Base-by-base conservation (phyloP, 2,113 vertebrate genomes). In the Trochalopteron elliotii region DNA sequence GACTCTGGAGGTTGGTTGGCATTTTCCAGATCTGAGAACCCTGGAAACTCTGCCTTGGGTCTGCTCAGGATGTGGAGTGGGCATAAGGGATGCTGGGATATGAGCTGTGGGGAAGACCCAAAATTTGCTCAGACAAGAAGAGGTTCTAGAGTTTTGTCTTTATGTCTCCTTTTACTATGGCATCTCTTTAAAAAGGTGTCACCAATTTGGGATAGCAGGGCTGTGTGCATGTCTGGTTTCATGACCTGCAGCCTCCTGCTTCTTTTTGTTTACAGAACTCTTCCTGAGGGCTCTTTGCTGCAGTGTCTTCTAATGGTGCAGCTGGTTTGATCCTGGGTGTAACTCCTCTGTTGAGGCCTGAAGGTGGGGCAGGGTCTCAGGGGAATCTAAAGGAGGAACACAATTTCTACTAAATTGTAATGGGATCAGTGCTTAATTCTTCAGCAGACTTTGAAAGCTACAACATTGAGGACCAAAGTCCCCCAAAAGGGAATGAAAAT, bases 41-140 rank as follows among this genome's bases (percentile, higher is more conserved):
- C 31, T 59, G 47, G 28, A 44, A 69, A 12, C 2, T 37, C 30
- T 9, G 15, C 27, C 0, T 0, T 25, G 35, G 15, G 11, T 71
- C 65, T 85, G 33, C 67, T 80, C 33, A 31, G 76, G 20, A 3
- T 19, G 13, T 57, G 90, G 12, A 63, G 25, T 15, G 25, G 24
- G 15, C 20, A 4, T 23, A 17, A 28, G 50, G 35, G 15, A 3
- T 49, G 28, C 39, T 87, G 87, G 71, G 82, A 50, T 61, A 21
- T 28, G 37, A 56, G 20, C 37, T 80, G 31, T 42, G 45, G 39
- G 37, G 60, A 63, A 90, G 37, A 81, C 42, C 35, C 60, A 47
- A 67, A 78, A 44, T 52, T 12, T 13, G 31, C 25, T 84, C 24
- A 39, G 50, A n/a, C 5, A 15, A 27, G 11, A 78, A 28, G 60